Conservation (phyloP, 1,140 invertebrate species). For the Scylla paramamosain region DNA sequence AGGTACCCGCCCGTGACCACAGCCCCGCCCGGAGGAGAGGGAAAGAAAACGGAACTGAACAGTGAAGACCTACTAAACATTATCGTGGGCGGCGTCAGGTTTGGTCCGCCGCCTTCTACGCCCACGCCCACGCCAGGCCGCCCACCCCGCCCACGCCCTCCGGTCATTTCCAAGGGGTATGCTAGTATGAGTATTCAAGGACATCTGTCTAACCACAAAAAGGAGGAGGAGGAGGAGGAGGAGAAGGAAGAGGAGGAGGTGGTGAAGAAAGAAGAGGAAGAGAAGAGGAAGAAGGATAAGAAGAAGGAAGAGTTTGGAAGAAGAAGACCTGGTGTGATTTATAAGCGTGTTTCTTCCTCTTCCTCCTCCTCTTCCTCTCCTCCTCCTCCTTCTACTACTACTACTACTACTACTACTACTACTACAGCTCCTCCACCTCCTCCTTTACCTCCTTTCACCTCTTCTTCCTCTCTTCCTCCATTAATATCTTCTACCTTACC, state of each 20-base stretch:
- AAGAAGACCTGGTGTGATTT: background rate
- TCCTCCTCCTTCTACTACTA: background rate
- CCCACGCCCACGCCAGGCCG: slow-evolving; percentile 36
- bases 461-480: background rate
- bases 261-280: background rate
- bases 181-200: slow-evolving; percentile 69
- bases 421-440: background rate
- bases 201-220: background rate
- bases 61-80: background rate
- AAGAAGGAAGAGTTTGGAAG: too few species aligned
- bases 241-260: slow-evolving; percentile 1
- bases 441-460: background rate
- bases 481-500: background rate
- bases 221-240: slow-evolving; percentile 21
- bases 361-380: background rate
- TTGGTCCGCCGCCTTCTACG: background rate
- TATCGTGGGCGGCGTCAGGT: background rate
- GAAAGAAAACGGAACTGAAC: background rate
- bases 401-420: background rate
- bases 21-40: background rate
- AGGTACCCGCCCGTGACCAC: slow-evolving; percentile 64
- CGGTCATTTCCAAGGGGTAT: slow-evolving; percentile 66
- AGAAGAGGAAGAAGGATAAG: background rate
- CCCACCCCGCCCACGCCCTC: background rate
- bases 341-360: background rate